These are phyloP conservation scores for Neoascia interrupta DNA, from an alignment of 2,888 invertebrate species.

Conservation along the genomic window DNA sequence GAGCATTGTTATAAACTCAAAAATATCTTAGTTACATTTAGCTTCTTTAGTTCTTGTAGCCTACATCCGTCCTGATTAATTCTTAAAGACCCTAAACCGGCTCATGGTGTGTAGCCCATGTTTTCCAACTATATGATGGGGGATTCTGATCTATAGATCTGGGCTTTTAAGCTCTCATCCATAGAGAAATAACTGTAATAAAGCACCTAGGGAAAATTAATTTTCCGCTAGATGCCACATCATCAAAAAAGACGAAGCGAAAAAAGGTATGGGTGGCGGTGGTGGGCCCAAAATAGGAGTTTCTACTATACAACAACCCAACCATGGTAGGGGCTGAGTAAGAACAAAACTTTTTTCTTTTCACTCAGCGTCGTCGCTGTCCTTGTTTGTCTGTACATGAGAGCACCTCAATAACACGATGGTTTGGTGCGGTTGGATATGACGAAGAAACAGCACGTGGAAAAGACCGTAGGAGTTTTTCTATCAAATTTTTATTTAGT, in stretches of 20 bases:
- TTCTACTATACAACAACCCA: not conserved
- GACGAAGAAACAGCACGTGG: not conserved
- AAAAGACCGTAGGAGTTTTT: no score
- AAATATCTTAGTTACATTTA: no score
- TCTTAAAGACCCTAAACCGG: no score
- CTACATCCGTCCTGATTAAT: no score
- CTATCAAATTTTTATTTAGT: conserved; percentile 23
- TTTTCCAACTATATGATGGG: no score
- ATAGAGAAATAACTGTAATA: no score
- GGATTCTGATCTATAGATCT: no score
- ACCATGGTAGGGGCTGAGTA: not conserved
- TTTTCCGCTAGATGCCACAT: conserved; percentile 47
- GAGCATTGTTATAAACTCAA: no score
- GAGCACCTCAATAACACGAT: no score
- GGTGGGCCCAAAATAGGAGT: not conserved
- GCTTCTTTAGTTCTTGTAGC: no score
- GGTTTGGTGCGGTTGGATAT: not conserved
- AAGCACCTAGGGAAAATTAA: conserved; percentile 43
- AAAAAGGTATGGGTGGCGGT: not conserved
- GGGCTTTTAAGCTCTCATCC: no score
- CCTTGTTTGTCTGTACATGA: not conserved
- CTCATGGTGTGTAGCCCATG: no score
- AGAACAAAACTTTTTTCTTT: conserved; percentile 16
- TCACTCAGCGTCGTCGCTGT: not conserved
- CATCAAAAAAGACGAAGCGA: conserved; percentile 14